Conservation (phyloP, 2,888 invertebrate species). For the Heteromyza rotundicornis region DNA sequence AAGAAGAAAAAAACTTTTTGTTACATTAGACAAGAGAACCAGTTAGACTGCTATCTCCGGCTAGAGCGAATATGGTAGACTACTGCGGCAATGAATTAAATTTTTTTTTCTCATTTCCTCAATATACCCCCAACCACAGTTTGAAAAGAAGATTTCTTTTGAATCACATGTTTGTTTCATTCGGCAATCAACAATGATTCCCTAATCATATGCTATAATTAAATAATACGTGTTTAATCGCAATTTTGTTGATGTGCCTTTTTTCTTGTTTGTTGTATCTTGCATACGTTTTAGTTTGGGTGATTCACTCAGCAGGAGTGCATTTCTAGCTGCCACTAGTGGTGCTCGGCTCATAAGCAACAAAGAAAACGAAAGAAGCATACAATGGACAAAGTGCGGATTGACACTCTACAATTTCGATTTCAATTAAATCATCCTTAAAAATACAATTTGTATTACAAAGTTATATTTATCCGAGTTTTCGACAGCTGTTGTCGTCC, state of each 20-base stretch:
- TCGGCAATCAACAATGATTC: too few relatives aligned
- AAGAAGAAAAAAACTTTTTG: too few relatives aligned
- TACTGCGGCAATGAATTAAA: too few relatives aligned
- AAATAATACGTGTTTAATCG: not conserved
- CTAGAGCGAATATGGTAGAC: too few relatives aligned
- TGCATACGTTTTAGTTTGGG: not conserved
- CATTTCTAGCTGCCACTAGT: not conserved
- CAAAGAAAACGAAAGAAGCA: not conserved
- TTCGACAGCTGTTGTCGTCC: not conserved
- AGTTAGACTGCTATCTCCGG: too few relatives aligned
- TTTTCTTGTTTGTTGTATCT: not conserved
- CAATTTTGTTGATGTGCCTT: not conserved
- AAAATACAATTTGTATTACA: not conserved
- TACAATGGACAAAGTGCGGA: not conserved
- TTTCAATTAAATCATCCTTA: slow-evolving; percentile 1
- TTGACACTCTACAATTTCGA: not conserved
- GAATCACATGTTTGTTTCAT: too few relatives aligned
- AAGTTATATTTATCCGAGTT: not conserved
- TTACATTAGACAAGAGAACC: too few relatives aligned
- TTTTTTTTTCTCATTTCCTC: too few relatives aligned
- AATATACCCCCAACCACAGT: too few relatives aligned
- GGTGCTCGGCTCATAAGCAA: not conserved
- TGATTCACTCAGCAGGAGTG: not conserved
- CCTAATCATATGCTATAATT: not conserved
- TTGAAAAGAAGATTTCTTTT: too few relatives aligned